Evolutionary conservation across 1,140 invertebrate genomes (phyloP).

Genomic region (Elymnias hypermnestra): DNA sequence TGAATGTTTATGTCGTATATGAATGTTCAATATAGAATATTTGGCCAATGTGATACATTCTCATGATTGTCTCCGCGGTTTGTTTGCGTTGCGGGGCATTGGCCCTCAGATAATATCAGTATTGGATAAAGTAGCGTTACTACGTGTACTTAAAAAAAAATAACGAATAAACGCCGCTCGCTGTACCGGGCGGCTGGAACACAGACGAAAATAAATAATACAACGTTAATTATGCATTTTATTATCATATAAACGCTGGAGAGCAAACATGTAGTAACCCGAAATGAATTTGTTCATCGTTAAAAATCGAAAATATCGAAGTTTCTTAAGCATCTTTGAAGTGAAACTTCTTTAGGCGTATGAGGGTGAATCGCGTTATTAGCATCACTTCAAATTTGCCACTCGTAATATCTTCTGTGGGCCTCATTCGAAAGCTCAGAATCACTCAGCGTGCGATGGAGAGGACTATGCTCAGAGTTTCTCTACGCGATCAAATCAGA

Average conservation of each 20-base stretch:
- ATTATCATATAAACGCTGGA: neutral
- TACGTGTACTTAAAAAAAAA: conserved; percentile 66
- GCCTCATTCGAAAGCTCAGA: no score
- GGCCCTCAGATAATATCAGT: conserved; percentile 67
- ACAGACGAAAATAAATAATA: conserved; percentile 73
- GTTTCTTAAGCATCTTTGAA: no score
- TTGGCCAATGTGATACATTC: conserved; percentile 29
- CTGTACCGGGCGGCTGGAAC: conserved; percentile 63
- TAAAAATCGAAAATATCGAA: no score
- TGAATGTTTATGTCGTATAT: conserved; percentile 36
- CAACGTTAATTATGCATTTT: conserved; percentile 56
- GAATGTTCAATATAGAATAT: conserved; percentile 34
- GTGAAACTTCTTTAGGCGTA: no score
- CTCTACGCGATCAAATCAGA: no score
- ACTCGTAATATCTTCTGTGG: no score
- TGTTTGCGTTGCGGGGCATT: conserved; percentile 61
- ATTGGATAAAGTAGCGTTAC: conserved; percentile 72
- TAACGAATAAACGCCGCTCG: conserved; percentile 52
- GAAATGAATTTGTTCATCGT: no score
- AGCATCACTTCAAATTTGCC: no score
- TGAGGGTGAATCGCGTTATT: no score
- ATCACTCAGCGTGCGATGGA: no score
- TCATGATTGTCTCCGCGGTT: conserved; percentile 43
- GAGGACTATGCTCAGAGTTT: no score
- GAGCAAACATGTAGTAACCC: no score